Evolutionary conservation across 2,113 vertebrate species (phyloP).

Genomic region (Carassius auratus): DNA sequence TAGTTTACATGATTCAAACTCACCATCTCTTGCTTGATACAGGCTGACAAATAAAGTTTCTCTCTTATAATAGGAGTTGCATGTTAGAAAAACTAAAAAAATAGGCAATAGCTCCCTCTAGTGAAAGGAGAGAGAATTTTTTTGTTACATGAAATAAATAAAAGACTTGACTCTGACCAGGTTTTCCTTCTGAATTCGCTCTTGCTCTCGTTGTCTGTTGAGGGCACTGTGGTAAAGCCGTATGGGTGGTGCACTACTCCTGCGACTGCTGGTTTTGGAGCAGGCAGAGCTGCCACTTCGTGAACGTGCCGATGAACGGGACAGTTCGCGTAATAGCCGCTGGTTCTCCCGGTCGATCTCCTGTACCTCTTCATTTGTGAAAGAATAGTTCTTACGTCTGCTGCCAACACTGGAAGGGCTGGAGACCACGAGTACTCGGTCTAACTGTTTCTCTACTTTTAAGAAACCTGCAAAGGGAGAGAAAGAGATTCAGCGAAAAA

Average conservation of each 20-base stretch:
- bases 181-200: constrained; percentile 91
- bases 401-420: constrained; percentile 58
- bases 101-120: not conserved
- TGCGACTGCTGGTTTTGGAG: constrained; percentile 15
- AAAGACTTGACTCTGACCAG: constrained; percentile 77
- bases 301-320: constrained; percentile 74
- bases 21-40: not conserved
- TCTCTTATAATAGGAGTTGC: not conserved
- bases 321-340: constrained; percentile 85
- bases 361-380: constrained; percentile 84
- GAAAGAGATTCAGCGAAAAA: not conserved
- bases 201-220: constrained; percentile 89
- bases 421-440: constrained; percentile 60
- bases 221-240: constrained; percentile 84
- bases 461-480: not conserved
- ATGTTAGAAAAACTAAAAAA: not conserved
- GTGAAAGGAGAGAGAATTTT: not conserved
- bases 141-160: not conserved
- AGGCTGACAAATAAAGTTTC: not conserved
- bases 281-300: constrained; percentile 60
- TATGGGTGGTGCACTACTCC: constrained; percentile 53
- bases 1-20: not conserved
- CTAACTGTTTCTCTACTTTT: not conserved
- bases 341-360: constrained; percentile 92
- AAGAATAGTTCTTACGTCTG: constrained; percentile 88